Conservation (phyloP, 2,888 invertebrate genomes). For the Pterobdella sp. region DNA sequence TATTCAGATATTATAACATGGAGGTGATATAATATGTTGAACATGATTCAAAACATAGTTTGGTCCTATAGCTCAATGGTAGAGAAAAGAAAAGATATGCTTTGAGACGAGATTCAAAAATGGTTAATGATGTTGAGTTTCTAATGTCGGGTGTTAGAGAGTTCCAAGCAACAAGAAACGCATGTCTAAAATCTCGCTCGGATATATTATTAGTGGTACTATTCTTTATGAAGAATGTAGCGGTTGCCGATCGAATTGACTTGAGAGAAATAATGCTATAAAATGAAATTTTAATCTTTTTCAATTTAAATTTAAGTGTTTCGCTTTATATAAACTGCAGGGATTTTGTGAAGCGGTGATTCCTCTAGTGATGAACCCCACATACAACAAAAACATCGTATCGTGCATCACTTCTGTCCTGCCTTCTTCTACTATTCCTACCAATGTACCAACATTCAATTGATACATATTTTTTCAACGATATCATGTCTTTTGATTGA, state of each 20-base stretch:
- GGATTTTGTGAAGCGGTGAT: slow-evolving; percentile 35
- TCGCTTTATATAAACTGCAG: slow-evolving; percentile 15
- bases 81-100: neutral
- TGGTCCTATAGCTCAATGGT: neutral
- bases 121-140: no score
- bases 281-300: no score
- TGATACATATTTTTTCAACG: slow-evolving; percentile 11
- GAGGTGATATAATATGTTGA: no score
- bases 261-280: no score
- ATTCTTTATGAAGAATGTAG: no score
- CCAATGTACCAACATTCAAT: slow-evolving; percentile 39
- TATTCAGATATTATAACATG: no score
- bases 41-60: neutral
- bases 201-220: no score
- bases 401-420: slow-evolving; percentile 46
- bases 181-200: no score
- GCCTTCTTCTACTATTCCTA: slow-evolving; percentile 47
- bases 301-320: slow-evolving; percentile 1
- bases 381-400: slow-evolving; percentile 48
- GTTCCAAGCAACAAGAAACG: no score
- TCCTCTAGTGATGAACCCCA: slow-evolving; percentile 43
- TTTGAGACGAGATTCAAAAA: neutral
- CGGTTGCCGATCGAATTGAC: no score
- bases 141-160: no score
- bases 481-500: neutral